These are phyloP conservation scores for Cheilosia soror DNA, from an alignment of 2,888 invertebrate genomes.

Conservation along the genomic window DNA sequence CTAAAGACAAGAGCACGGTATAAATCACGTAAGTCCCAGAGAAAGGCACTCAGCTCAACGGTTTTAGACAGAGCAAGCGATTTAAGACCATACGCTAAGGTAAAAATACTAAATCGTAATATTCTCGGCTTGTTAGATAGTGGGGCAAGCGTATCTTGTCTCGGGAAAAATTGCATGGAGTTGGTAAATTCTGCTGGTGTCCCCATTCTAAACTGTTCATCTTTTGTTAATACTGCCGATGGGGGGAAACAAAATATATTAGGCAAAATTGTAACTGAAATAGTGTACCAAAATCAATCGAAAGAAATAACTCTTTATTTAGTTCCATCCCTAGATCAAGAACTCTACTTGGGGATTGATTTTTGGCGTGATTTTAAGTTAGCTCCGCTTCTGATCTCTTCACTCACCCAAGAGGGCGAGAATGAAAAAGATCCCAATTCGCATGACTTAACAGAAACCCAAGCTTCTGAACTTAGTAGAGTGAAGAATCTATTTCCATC, in stretches of 20 bases:
- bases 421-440: neutral
- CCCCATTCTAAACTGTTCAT: neutral
- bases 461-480: neutral
- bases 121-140: neutral
- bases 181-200: neutral
- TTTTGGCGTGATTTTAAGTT: neutral
- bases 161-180: neutral
- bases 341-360: constrained; percentile 7
- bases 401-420: neutral
- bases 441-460: neutral
- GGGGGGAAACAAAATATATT: neutral
- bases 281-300: neutral
- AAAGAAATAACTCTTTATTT: neutral
- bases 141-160: neutral
- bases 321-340: neutral
- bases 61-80: neutral
- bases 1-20: neutral
- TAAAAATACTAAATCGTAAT: neutral
- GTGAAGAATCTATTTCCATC: constrained; percentile 2
- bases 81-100: neutral
- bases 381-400: neutral
- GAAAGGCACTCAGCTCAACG: neutral
- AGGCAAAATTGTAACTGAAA: neutral
- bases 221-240: neutral
- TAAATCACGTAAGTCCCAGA: neutral